Base-by-base conservation (phyloP, 2,797 vertebrate genomes). In the Limosa lapponica region DNA sequence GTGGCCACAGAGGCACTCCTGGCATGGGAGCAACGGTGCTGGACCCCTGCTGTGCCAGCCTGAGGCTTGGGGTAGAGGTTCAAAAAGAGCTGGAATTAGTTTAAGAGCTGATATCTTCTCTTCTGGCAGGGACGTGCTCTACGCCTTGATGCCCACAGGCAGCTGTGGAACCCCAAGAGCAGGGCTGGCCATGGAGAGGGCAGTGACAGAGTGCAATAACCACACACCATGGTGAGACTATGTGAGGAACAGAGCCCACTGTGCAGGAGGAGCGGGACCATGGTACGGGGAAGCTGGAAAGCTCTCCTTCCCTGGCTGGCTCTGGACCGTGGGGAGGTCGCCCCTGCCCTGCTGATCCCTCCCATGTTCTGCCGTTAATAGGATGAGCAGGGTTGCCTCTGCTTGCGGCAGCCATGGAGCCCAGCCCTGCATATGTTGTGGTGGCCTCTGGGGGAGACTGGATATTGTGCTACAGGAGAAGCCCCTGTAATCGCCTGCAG, bases 381-480 rank as follows among this genome's bases (percentile, higher is more conserved):
- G 91, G 91, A 91, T 87, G 89, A 87, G 43, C 2, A 0, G n/a
- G 69, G 73, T 23, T 58, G 57, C 48, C 44, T 70, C 55, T 46
- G 55, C 57, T 54, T 16, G 2, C 2, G 0, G 62, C 0, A 3
- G 74, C 71, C 48, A 3, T 2, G 23, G 32, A 88, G n/a, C 61
- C 39, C 2, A 10, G 57, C 82, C 84, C 87, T 17, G 71, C 82
- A 77, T 83, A 86, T 90, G 91, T 62, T 77, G 71, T 0, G 1
- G 32, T 79, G 91, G 92, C 89, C 90, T 82, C 78, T 24, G 79
- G 49, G 82, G 69, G 48, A 87, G 74, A 72, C 44, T 28, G 93
- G 87, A 73, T 81, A 57, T 90, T 90, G 91, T 88, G 82, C 82
- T 81, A 8, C 57, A 52, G 89, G 62, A 96, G 87, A 94, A 96